A percentile compares a stretch with the other conserved stretches of the same genome.
phyloP scores from a whole-genome alignment of 2,888 invertebrate species.

The Apotomis turbidana region DNA sequence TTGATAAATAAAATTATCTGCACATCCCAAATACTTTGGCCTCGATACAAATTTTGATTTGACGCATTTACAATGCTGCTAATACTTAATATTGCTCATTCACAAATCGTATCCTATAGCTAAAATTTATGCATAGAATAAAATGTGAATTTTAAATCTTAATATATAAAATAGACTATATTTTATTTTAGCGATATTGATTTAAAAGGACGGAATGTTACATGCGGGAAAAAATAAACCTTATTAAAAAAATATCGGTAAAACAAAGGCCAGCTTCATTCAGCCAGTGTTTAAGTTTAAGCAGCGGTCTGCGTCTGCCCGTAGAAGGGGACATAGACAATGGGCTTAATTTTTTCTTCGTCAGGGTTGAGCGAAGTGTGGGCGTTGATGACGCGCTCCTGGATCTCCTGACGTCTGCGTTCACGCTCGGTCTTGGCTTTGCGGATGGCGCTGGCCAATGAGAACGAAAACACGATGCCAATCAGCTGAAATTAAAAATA shows the following conservation, averaged over 20 bases:
- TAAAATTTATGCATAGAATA: constrained; percentile 22
- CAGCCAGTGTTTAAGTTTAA: constrained; percentile 55
- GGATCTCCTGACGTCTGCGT: constrained; percentile 87
- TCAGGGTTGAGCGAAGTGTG: constrained; percentile 74
- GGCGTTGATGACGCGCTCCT: constrained; percentile 83
- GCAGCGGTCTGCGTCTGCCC: constrained; percentile 64
- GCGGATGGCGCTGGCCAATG: constrained; percentile 93
- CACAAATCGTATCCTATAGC: constrained; percentile 37
- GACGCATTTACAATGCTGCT: constrained; percentile 12
- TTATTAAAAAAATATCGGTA: constrained; percentile 37
- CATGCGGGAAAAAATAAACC: background rate
- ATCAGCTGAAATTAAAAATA: constrained; percentile 85
- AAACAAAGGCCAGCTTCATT: constrained; percentile 16
- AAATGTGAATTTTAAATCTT: constrained; percentile 31
- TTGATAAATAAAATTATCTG: constrained; percentile 10
- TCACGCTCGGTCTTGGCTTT: constrained; percentile 89
- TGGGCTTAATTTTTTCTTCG: constrained; percentile 68
- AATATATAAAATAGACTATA: constrained; percentile 27
- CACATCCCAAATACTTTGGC: constrained; percentile 34
- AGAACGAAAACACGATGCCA: constrained; percentile 94
- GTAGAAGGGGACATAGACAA: constrained; percentile 80
- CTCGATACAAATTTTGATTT: constrained; percentile 26
- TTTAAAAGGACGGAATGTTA: constrained; percentile 37
- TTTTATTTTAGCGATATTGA: constrained; percentile 38
- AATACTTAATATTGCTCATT: constrained; percentile 12